A percentile compares a stretch with the other conserved stretches of the same genome.
phyloP scores from a whole-genome alignment of 2,113 vertebrate species.

The Numenius arquata region DNA sequence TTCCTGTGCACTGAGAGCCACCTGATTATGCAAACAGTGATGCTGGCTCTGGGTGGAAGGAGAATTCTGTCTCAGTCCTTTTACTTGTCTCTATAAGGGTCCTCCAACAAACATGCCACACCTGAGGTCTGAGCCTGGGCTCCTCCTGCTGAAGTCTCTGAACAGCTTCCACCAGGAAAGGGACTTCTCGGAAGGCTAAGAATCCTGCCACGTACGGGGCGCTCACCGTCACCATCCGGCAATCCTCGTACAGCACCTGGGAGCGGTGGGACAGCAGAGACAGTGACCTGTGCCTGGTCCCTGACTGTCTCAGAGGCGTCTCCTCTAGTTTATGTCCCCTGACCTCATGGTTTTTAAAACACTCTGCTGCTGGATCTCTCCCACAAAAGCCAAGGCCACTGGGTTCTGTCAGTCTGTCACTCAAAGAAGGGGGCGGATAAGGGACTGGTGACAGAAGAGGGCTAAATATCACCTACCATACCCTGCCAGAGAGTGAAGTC shows the following conservation, averaged over 20 bases:
- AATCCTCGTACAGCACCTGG: slow-evolving; percentile 89
- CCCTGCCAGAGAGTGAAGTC: background rate
- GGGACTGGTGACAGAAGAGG: background rate
- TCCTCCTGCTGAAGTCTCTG: slow-evolving; percentile 69
- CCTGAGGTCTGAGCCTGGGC: slow-evolving; percentile 85
- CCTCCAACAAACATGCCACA: background rate
- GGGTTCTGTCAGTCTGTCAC: background rate
- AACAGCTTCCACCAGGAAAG: slow-evolving; percentile 84
- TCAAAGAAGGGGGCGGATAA: background rate
- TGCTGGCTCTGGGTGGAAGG: background rate
- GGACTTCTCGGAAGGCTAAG: slow-evolving; percentile 89
- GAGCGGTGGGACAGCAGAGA: background rate
- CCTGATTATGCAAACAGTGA: background rate
- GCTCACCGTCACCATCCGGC: slow-evolving; percentile 80
- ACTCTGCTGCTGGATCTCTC: background rate
- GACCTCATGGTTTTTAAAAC: background rate
- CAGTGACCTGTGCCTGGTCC: background rate
- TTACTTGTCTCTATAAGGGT: background rate
- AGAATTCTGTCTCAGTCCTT: background rate
- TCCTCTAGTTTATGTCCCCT: background rate
- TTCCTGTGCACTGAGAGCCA: background rate
- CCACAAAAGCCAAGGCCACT: background rate
- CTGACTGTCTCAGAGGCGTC: background rate
- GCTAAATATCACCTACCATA: background rate
- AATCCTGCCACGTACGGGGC: slow-evolving; percentile 90